phyloP scores from a whole-genome alignment of 2,888 invertebrate genomes.

The Rhagium mordax region DNA sequence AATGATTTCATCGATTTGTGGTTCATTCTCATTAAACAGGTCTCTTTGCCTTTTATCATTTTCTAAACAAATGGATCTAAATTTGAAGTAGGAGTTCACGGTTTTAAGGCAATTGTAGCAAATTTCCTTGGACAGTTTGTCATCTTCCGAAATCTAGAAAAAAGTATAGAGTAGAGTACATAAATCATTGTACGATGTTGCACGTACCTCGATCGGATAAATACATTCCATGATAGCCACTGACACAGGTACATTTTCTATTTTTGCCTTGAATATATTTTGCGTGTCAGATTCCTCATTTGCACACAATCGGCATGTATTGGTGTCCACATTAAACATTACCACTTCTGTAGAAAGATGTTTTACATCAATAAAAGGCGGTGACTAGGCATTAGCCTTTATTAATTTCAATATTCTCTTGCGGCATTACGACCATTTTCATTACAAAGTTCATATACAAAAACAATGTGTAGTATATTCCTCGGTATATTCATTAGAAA shows the following conservation, averaged over 20 bases:
- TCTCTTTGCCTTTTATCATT: conserved; percentile 53
- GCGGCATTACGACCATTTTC: too few species aligned
- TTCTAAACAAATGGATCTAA: conserved; percentile 59
- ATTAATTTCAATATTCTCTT: too few species aligned
- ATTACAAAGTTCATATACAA: too few species aligned
- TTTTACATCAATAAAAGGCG: not conserved
- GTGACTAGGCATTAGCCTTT: too few species aligned
- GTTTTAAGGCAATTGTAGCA: conserved; percentile 59
- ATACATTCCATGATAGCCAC: conserved; percentile 55
- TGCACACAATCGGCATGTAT: conserved; percentile 48
- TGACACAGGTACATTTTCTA: conserved; percentile 44
- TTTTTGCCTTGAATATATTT: conserved; percentile 42
- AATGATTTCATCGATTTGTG: not conserved
- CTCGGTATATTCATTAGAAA: too few species aligned
- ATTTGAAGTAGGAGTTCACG: conserved; percentile 58
- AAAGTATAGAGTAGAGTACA: too few species aligned
- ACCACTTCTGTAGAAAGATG: conserved; percentile 7
- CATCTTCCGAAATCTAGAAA: conserved; percentile 56
- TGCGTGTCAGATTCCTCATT: conserved; percentile 33
- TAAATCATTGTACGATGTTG: conserved; percentile 1
- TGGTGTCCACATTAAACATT: not conserved
- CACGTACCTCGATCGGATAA: conserved; percentile 54
- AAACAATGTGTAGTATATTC: too few species aligned
- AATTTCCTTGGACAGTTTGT: conserved; percentile 60
- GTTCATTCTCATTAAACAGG: conserved; percentile 6